Percentiles rank a stretch among this genome's conserved stretches.
phyloP scores from a whole-genome alignment of 2,888 invertebrate species.

The Iselma pallidipennis region DNA sequence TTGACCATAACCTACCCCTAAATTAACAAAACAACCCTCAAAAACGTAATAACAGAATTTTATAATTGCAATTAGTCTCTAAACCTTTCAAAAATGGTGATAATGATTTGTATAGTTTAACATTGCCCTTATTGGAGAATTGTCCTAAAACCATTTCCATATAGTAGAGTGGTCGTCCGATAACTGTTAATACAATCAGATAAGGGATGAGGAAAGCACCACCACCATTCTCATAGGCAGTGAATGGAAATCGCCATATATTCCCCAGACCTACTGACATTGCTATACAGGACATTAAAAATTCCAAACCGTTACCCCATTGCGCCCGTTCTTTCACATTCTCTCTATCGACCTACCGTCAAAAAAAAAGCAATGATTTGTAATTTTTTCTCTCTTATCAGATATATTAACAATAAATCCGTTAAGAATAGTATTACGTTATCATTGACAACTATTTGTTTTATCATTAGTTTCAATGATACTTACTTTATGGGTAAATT shows the following conservation, averaged over 20 bases:
- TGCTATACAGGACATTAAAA: conserved; percentile 67
- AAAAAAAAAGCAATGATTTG: too few species aligned
- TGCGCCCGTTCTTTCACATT: conserved; percentile 48
- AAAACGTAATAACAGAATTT: neutral
- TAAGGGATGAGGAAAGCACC: conserved; percentile 72
- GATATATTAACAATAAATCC: too few species aligned
- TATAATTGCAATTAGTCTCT: conserved; percentile 15
- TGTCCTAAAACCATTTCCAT: conserved; percentile 83
- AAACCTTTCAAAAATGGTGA: conserved; percentile 81
- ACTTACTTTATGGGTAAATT: conserved; percentile 7
- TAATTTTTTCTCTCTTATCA: too few species aligned
- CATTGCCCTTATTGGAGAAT: conserved; percentile 78
- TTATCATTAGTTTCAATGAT: too few species aligned
- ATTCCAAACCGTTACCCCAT: conserved; percentile 67
- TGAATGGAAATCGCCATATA: conserved; percentile 71
- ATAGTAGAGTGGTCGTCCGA: conserved; percentile 82
- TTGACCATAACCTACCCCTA: conserved; percentile 72
- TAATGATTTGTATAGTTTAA: conserved; percentile 69
- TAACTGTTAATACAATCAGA: conserved; percentile 64
- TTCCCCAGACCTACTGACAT: conserved; percentile 71
- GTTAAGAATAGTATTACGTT: too few species aligned
- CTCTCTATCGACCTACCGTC: too few species aligned
- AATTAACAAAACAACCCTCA: too few species aligned
- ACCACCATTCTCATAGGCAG: conserved; percentile 69
- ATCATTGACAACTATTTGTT: too few species aligned